Evolutionary conservation across 2,113 vertebrate species (phyloP), one percentile per base, ranked within the genome.

Genomic region (Triplophysa siluroides): DNA sequence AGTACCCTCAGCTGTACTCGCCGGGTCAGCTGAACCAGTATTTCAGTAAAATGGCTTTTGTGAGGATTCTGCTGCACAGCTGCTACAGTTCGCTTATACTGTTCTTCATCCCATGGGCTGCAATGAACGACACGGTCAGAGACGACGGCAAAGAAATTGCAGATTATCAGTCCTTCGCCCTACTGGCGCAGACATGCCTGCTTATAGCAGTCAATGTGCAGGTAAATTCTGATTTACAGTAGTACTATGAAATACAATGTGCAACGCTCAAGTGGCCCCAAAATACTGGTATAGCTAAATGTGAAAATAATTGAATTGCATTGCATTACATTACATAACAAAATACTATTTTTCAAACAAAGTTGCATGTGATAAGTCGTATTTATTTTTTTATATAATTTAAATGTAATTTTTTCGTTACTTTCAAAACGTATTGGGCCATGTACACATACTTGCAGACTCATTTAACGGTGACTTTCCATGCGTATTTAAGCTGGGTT

Each of bases 51-150:
- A 89, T 70, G 19, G 88, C 92, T 43, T 98, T 99, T 64, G 76
- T 94, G 52, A 93, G 89, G 24, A 95, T 95, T 67, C 83, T 96
- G 84, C 6, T 96, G 29, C 94, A 95, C 86, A 95, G 96, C 79
- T 91, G 94, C 88, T 99, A 97, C 92, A 98, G 94, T 88, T 99
- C 98, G 67, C 91, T 98, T 1, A 83, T 98, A 85, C 93, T 99
- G 45, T 99, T 97, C 90, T 98, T 98, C 86, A 87, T 99, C 78
- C 94, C 98, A 0, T 96, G 94, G 85, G 95, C 92, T 5, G 92
- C 96, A 74, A 89, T 95, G 86, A 79, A 87, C 0, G 92, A 95
- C 88, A 92, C 95, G 1, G 88, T 96, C 54, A 89, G 94, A 41
- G 94, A 91, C 2, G 95, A 99, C 4, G 97, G 96, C 69, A 96